Conservation (phyloP, 2,797 vertebrate genomes). For the Argyrosomus regius region DNA sequence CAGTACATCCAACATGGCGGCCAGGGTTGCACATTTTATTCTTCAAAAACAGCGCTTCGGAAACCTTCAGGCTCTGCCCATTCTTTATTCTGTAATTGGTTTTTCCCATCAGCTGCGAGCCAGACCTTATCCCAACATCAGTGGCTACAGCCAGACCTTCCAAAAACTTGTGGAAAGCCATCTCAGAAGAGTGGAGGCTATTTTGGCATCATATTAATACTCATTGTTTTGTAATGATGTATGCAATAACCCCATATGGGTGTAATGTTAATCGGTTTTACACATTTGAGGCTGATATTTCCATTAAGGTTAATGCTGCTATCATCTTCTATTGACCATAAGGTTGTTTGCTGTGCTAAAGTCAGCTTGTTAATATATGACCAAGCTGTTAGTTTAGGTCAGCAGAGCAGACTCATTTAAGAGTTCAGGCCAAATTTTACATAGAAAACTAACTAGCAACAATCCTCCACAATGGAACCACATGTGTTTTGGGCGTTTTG, state of each 20-base stretch:
- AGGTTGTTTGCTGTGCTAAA: neutral
- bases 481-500: neutral
- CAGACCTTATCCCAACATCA: conserved; percentile 12
- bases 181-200: neutral
- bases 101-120: neutral
- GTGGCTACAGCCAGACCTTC: too few relatives aligned
- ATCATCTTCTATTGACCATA: conserved; percentile 2
- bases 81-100: too few relatives aligned
- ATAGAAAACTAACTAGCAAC: neutral
- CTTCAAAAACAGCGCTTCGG: too few relatives aligned
- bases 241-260: neutral
- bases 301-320: neutral
- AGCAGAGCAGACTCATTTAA: neutral
- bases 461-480: neutral
- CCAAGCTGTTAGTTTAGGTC: neutral
- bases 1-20: too few relatives aligned
- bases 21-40: too few relatives aligned
- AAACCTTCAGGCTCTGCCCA: too few relatives aligned
- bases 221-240: neutral
- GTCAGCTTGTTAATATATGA: neutral
- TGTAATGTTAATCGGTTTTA: neutral
- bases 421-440: neutral
- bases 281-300: neutral
- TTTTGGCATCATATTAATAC: conserved; percentile 9
- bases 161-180: neutral